These are phyloP conservation scores for Oscheius sp. DNA, from an alignment of 2,888 invertebrate species.

Conservation along the genomic window DNA sequence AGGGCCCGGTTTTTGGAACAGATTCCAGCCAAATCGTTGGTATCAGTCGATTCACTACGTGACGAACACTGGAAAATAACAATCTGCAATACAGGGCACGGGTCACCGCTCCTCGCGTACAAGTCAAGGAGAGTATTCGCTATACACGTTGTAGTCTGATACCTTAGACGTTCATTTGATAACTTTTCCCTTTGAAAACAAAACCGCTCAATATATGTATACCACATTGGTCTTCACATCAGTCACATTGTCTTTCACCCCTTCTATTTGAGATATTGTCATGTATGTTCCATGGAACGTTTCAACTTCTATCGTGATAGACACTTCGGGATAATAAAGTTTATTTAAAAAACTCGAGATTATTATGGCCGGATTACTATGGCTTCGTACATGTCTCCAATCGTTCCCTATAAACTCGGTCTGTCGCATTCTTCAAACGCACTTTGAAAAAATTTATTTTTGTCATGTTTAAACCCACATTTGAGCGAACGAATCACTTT, in stretches of 20 bases:
- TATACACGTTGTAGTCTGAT: slow-evolving; percentile 35
- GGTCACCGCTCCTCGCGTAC: slow-evolving; percentile 32
- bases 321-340: slow-evolving; percentile 25
- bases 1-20: slow-evolving; percentile 69
- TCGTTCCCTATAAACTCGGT: too few relatives aligned
- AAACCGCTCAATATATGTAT: slow-evolving; percentile 41
- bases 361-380: too few relatives aligned
- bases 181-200: slow-evolving; percentile 32
- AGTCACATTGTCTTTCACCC: slow-evolving; percentile 17
- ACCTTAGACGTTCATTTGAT: slow-evolving; percentile 26
- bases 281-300: slow-evolving; percentile 7
- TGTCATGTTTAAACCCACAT: too few relatives aligned
- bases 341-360: not conserved
- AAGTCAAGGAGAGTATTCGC: slow-evolving; percentile 35
- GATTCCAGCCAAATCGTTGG: slow-evolving; percentile 72
- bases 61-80: slow-evolving; percentile 69
- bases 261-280: not conserved
- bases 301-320: slow-evolving; percentile 26
- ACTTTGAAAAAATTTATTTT: too few relatives aligned
- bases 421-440: too few relatives aligned
- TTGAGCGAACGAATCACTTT: too few relatives aligned
- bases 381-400: too few relatives aligned
- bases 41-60: slow-evolving; percentile 71
- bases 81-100: slow-evolving; percentile 8
- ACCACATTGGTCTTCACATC: slow-evolving; percentile 53